phyloP scores from a whole-genome alignment of 2,797 vertebrate species.

The Meriones psammophilus region DNA sequence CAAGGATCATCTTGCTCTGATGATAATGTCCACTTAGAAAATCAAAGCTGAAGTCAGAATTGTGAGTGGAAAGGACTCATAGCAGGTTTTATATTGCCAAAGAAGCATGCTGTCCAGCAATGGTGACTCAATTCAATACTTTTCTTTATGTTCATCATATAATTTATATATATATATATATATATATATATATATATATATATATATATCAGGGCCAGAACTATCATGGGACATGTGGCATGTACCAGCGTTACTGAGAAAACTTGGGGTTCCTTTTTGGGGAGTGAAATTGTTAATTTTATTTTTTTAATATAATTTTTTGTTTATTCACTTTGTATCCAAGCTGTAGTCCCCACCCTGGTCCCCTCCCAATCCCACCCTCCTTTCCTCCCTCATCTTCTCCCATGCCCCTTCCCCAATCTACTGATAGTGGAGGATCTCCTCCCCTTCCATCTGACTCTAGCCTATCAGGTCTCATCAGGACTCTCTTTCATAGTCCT shows the following conservation, averaged over 20 bases:
- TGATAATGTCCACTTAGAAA: not conserved
- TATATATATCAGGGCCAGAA: not conserved
- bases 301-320: not conserved
- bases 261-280: not conserved
- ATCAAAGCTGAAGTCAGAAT: not conserved
- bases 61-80: slow-evolving; percentile 10
- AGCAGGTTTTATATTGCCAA: not conserved
- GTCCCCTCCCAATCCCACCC: no score
- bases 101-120: not conserved
- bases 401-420: no score
- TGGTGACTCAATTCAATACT: not conserved
- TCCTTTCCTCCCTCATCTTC: no score
- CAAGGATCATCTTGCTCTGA: not conserved
- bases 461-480: no score
- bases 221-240: not conserved
- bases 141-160: not conserved
- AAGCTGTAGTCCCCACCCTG: no score
- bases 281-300: not conserved
- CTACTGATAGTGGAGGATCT: no score
- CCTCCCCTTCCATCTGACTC: no score
- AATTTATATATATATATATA: no score
- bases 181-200: no score
- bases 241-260: not conserved
- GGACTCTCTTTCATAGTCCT: no score
- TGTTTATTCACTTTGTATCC: no score